Evolutionary conservation across 1,140 invertebrate species (phyloP).

Genomic region (Venturia canescens): DNA sequence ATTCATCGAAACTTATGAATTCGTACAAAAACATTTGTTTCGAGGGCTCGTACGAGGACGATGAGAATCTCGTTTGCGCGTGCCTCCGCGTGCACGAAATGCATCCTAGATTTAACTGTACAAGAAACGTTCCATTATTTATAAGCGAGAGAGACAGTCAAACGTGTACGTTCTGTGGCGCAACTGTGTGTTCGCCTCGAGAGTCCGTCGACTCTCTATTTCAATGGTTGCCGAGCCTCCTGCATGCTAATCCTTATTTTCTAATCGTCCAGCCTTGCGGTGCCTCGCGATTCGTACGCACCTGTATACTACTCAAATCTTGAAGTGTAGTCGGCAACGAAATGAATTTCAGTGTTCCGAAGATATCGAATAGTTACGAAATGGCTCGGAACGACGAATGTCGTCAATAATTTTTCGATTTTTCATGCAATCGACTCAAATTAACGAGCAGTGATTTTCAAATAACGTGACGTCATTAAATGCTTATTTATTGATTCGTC

Average conservation of each 20-base stretch:
- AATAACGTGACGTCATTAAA: too few species aligned
- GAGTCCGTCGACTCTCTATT: slow-evolving; percentile 60
- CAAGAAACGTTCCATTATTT: slow-evolving; percentile 37
- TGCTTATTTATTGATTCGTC: too few species aligned
- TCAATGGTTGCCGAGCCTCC: slow-evolving; percentile 55
- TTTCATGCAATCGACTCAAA: too few species aligned
- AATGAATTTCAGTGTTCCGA: too few species aligned
- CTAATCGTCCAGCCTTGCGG: slow-evolving; percentile 56
- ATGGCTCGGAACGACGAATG: too few species aligned
- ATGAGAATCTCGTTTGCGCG: slow-evolving; percentile 18
- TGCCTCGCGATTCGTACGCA: background rate
- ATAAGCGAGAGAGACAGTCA: slow-evolving; percentile 33
- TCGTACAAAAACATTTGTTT: background rate
- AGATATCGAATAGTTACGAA: too few species aligned
- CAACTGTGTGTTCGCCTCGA: slow-evolving; percentile 47
- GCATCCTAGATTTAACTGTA: background rate
- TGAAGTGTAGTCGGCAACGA: too few species aligned
- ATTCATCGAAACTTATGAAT: background rate
- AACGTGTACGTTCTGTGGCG: slow-evolving; percentile 53
- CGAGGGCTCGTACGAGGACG: background rate
- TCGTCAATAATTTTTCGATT: too few species aligned
- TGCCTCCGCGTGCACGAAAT: slow-evolving; percentile 6
- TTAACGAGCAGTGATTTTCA: too few species aligned
- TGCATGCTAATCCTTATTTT: slow-evolving; percentile 67
- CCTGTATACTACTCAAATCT: background rate